These are phyloP conservation scores for Sebastolobus altivelis DNA, from an alignment of 2,797 vertebrate genomes.

Conservation along the genomic window DNA sequence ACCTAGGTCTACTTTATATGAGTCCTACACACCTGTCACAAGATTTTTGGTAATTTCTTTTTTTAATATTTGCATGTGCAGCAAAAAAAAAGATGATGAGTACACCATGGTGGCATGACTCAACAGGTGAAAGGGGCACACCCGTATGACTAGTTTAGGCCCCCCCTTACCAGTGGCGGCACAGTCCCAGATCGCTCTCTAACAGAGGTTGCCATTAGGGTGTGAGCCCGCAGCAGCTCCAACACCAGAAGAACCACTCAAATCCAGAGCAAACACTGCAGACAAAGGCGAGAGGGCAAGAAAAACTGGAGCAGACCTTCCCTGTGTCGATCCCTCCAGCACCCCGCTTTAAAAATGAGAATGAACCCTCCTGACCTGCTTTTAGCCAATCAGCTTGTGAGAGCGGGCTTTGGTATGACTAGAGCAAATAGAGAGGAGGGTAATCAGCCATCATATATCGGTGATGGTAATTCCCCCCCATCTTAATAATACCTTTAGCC, in stretches of 20 bases:
- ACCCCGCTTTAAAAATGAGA: constrained; percentile 52
- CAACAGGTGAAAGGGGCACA: constrained; percentile 75
- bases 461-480: constrained; percentile 4
- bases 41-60: not conserved
- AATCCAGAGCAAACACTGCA: constrained; percentile 75
- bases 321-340: constrained; percentile 58
- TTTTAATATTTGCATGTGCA: constrained; percentile 17
- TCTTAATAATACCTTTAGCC: constrained; percentile 17
- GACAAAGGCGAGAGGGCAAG: constrained; percentile 65
- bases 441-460: constrained; percentile 35
- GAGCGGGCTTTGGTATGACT: constrained; percentile 48
- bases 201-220: constrained; percentile 68
- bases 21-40: constrained; percentile 27
- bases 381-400: constrained; percentile 52
- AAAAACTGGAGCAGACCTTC: constrained; percentile 71
- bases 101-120: constrained; percentile 73
- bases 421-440: constrained; percentile 49
- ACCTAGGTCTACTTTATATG: constrained; percentile 2
- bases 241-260: constrained; percentile 63
- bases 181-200: constrained; percentile 53
- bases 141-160: constrained; percentile 67
- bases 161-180: constrained; percentile 47
- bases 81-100: constrained; percentile 44
- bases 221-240: constrained; percentile 68
- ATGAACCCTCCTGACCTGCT: constrained; percentile 74